Conservation (phyloP, 2,113 vertebrate species). For the Tylochromis polylepis region DNA sequence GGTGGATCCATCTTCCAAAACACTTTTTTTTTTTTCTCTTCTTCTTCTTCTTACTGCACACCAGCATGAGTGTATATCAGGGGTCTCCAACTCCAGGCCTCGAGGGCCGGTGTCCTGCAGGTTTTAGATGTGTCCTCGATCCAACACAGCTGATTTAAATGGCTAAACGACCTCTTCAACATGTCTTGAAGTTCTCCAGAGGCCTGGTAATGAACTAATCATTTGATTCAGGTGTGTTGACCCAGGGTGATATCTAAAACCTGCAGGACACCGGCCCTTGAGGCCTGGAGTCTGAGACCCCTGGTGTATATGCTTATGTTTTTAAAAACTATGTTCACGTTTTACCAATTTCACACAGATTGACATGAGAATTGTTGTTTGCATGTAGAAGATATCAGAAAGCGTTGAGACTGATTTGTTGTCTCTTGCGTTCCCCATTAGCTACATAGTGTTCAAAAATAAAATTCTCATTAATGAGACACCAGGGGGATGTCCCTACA, state of each 20-base stretch:
- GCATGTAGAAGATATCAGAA: not conserved
- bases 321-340: not conserved
- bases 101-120: too few species aligned
- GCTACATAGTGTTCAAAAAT: conserved; percentile 1
- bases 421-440: not conserved
- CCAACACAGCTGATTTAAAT: too few species aligned
- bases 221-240: too few species aligned
- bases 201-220: too few species aligned
- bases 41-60: not conserved
- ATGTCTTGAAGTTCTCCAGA: too few species aligned
- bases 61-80: fast-evolving
- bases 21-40: not conserved
- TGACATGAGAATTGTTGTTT: not conserved
- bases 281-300: too few species aligned
- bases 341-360: not conserved
- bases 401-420: not conserved
- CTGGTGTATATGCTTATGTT: not conserved
- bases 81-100: too few species aligned
- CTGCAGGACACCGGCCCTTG: too few species aligned
- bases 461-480: conserved; percentile 28
- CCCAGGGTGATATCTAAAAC: too few species aligned
- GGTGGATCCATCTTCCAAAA: not conserved
- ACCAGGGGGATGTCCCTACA: not conserved
- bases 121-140: too few species aligned
- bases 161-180: too few species aligned